Conservation (phyloP, 2,888 invertebrate genomes). For the Helobdella robusta region DNA sequence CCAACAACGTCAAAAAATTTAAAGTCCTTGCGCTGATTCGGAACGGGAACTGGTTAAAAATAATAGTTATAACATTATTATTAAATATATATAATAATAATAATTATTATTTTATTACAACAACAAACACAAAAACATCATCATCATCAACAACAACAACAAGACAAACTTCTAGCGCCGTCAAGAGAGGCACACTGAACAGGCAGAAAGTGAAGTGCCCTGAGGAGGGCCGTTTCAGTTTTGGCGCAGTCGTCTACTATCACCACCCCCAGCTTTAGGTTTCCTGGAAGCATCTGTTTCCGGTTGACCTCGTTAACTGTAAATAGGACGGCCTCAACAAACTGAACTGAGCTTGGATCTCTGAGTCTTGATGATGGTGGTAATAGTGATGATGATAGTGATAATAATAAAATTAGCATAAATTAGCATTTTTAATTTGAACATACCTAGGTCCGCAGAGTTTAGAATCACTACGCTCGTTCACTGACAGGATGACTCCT, state of each 20-base stretch:
- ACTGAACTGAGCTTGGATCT: slow-evolving; percentile 37
- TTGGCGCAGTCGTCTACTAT: slow-evolving; percentile 40
- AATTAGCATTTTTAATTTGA: background rate
- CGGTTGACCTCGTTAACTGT: slow-evolving; percentile 38
- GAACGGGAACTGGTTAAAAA: background rate
- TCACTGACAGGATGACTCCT: slow-evolving; percentile 37
- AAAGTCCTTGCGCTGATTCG: background rate
- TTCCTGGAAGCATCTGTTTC: slow-evolving; percentile 33
- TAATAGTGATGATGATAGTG: slow-evolving; percentile 5
- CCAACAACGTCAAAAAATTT: slow-evolving; percentile 39
- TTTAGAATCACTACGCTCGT: slow-evolving; percentile 16
- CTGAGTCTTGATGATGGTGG: slow-evolving; percentile 5
- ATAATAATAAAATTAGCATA: background rate
- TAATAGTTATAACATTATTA: background rate
- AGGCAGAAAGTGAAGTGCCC: slow-evolving; percentile 38
- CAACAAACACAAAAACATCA: no score
- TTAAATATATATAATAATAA: background rate
- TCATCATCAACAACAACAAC: background rate
- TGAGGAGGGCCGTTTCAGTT: slow-evolving; percentile 37
- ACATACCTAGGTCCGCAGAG: slow-evolving; percentile 30
- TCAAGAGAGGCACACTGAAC: slow-evolving; percentile 4
- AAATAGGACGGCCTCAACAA: slow-evolving; percentile 38
- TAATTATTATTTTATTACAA: no score
- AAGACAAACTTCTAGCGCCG: background rate
- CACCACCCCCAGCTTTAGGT: slow-evolving; percentile 37